phyloP scores from a whole-genome alignment of 2,888 invertebrate genomes.

The Caenorhabditis sinica region DNA sequence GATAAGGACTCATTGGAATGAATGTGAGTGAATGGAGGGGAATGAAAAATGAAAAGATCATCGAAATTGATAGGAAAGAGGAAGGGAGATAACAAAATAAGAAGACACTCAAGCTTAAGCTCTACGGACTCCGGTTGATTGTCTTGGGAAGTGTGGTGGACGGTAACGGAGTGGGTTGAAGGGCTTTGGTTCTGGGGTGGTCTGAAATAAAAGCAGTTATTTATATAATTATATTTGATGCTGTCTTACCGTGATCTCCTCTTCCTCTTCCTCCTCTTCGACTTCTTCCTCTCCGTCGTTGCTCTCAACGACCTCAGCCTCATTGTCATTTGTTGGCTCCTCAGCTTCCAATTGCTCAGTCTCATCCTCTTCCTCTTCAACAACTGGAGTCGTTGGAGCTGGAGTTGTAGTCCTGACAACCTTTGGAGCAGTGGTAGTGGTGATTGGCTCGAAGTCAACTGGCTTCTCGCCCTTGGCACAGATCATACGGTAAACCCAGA shows the following conservation, averaged over 20 bases:
- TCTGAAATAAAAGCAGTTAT: slow-evolving; percentile 41
- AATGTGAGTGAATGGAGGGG: slow-evolving; percentile 51
- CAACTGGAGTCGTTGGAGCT: slow-evolving; percentile 47
- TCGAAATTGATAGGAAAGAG: slow-evolving; percentile 60
- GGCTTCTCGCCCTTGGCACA: slow-evolving; percentile 71
- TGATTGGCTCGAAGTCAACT: slow-evolving; percentile 64
- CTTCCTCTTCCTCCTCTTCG: slow-evolving; percentile 65
- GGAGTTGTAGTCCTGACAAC: slow-evolving; percentile 47
- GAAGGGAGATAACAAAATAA: not conserved
- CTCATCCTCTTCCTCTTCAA: slow-evolving; percentile 62
- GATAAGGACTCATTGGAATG: slow-evolving; percentile 52
- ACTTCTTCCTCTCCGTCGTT: slow-evolving; percentile 60
- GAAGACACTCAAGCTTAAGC: slow-evolving; percentile 30
- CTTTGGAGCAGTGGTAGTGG: slow-evolving; percentile 53
- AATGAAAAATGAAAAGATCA: slow-evolving; percentile 56
- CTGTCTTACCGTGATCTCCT: slow-evolving; percentile 38
- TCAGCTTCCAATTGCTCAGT: slow-evolving; percentile 41
- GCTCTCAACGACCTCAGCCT: slow-evolving; percentile 51
- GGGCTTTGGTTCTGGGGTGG: slow-evolving; percentile 65
- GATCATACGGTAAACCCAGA: slow-evolving; percentile 81
- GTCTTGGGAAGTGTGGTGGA: slow-evolving; percentile 69
- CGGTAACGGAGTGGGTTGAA: slow-evolving; percentile 82
- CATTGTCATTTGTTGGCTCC: slow-evolving; percentile 51
- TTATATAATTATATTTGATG: not conserved
- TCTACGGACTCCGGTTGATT: slow-evolving; percentile 71